These are phyloP conservation scores for Sphenopsis melanotis DNA, from an alignment of 2,797 vertebrate genomes.

Conservation along the genomic window DNA sequence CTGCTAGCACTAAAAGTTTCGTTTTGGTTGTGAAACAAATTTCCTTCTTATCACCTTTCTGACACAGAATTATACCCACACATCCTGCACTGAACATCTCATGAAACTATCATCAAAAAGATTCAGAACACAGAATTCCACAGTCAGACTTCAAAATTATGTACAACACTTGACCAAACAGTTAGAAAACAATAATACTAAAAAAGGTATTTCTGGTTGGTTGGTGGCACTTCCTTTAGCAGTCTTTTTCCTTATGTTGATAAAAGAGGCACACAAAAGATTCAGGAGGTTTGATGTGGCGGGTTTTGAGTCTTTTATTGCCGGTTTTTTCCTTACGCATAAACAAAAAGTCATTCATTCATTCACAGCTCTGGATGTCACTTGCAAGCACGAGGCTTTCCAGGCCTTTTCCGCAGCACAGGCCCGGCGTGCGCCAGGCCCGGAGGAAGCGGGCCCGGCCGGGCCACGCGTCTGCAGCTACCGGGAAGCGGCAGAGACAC, in stretches of 20 bases:
- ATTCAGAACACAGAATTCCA: neutral
- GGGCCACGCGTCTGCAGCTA: accelerated
- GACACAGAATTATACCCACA: neutral
- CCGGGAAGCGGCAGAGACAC: neutral
- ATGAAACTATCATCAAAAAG: neutral
- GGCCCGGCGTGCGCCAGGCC: accelerated
- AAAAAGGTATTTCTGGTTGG: neutral
- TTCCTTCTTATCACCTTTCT: neutral
- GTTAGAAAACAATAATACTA: neutral
- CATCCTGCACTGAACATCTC: neutral
- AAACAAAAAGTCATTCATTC: neutral
- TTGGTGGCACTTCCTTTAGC: neutral
- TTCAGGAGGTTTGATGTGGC: accelerated
- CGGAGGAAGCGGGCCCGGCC: accelerated
- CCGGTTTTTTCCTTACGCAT: neutral
- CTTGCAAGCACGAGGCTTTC: accelerated
- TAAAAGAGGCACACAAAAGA: neutral
- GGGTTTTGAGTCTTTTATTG: neutral
- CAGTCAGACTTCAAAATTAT: neutral
- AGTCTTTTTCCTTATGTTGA: neutral
- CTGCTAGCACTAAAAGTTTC: neutral
- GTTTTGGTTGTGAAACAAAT: neutral
- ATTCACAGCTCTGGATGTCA: neutral
- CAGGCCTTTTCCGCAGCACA: too few species aligned
- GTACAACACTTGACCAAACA: accelerated